phyloP scores from a whole-genome alignment of 2,888 invertebrate genomes.

The Lordiphosa andalusiaca region DNA sequence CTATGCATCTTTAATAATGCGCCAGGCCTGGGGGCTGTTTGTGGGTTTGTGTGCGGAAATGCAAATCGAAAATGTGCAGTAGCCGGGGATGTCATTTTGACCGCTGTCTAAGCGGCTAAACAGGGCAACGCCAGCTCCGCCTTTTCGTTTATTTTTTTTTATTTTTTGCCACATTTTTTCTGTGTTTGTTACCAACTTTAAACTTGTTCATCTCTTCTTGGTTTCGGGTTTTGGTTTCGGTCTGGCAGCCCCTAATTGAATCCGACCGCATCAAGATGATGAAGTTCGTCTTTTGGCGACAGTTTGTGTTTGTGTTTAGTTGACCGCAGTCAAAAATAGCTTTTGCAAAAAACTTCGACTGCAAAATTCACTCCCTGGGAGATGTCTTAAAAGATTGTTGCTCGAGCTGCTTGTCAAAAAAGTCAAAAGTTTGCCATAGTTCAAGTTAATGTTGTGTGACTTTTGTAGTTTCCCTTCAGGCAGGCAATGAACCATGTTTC shows the following conservation, averaged over 20 bases:
- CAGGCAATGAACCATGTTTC: slow-evolving; percentile 62
- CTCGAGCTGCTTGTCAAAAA: slow-evolving; percentile 44
- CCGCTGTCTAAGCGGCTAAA: slow-evolving; percentile 26
- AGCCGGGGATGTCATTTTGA: not conserved
- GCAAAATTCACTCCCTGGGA: slow-evolving; percentile 24
- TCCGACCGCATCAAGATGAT: slow-evolving; percentile 67
- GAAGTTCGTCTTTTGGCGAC: slow-evolving; percentile 64
- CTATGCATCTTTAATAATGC: slow-evolving; percentile 72
- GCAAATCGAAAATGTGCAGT: slow-evolving; percentile 21
- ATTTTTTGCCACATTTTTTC: not conserved
- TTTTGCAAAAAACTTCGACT: slow-evolving; percentile 59
- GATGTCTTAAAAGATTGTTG: slow-evolving; percentile 41
- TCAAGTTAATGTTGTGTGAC: slow-evolving; percentile 76
- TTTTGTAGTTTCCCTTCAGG: slow-evolving; percentile 54
- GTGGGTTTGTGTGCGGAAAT: slow-evolving; percentile 46
- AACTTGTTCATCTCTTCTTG: slow-evolving; percentile 27
- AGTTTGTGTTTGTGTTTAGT: slow-evolving; percentile 73
- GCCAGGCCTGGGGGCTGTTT: slow-evolving; percentile 58
- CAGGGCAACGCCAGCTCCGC: slow-evolving; percentile 20
- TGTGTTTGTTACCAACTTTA: slow-evolving; percentile 24
- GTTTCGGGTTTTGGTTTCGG: slow-evolving; percentile 40
- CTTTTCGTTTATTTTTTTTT: no score
- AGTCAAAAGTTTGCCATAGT: slow-evolving; percentile 71
- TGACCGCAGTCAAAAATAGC: slow-evolving; percentile 75
- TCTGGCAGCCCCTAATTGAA: slow-evolving; percentile 60